Conservation (phyloP, 2,113 vertebrate species). For the Silurus asotus region DNA sequence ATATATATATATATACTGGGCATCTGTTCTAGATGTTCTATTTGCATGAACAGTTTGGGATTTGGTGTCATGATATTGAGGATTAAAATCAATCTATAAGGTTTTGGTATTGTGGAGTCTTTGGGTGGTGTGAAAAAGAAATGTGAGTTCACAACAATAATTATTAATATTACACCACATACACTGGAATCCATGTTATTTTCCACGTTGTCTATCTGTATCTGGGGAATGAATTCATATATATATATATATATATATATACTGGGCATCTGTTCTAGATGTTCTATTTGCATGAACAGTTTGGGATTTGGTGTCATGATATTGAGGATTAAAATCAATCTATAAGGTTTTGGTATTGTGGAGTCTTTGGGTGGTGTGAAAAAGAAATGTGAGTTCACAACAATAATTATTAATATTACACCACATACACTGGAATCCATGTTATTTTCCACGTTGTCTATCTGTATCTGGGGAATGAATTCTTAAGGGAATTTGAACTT, state of each 20-base stretch:
- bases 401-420: not conserved
- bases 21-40: too few species aligned
- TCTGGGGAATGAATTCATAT: not conserved
- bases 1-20: too few species aligned
- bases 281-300: too few species aligned
- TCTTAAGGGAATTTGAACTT: not conserved
- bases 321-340: not conserved
- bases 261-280: too few species aligned
- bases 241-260: too few species aligned
- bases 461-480: not conserved
- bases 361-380: not conserved
- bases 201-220: not conserved
- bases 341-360: not conserved
- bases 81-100: not conserved
- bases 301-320: not conserved
- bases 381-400: too few species aligned
- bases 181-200: not conserved
- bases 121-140: not conserved
- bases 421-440: not conserved
- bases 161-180: not conserved
- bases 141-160: too few species aligned
- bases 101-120: not conserved
- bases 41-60: too few species aligned
- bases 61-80: not conserved
- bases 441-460: not conserved